phyloP scores from a whole-genome alignment of 2,888 invertebrate species.

The Trichacis sp. region DNA sequence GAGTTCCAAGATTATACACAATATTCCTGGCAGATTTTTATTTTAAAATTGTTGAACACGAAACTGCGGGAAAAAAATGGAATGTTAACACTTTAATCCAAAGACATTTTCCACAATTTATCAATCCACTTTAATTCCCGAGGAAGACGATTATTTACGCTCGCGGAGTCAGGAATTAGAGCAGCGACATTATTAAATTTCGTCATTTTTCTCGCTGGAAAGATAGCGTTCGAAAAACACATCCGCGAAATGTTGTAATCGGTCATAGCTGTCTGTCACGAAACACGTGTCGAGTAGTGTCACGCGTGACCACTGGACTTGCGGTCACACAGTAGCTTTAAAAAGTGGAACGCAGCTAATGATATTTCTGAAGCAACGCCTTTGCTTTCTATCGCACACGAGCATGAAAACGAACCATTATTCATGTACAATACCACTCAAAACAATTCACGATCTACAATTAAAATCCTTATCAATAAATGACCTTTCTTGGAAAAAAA shows the following conservation, averaged over 20 bases:
- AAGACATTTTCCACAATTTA: too few species aligned
- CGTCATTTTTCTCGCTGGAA: neutral
- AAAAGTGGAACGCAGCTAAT: slow-evolving; percentile 1
- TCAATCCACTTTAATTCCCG: neutral
- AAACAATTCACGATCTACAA: too few species aligned
- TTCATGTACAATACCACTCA: too few species aligned
- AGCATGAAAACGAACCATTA: slow-evolving; percentile 8
- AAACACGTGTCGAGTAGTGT: neutral
- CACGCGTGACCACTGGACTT: slow-evolving; percentile 5
- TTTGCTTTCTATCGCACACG: neutral
- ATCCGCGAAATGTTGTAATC: neutral
- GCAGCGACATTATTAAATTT: neutral
- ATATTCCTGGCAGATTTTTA: too few species aligned
- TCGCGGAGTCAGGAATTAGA: neutral
- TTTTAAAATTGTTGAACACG: too few species aligned
- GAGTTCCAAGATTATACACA: too few species aligned
- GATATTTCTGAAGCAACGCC: neutral
- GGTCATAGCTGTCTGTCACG: slow-evolving; percentile 1
- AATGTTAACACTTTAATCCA: too few species aligned
- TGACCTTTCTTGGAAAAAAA: too few species aligned
- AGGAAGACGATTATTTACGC: neutral
- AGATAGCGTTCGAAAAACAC: neutral
- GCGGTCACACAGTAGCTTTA: neutral
- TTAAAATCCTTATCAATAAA: too few species aligned
- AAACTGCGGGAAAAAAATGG: too few species aligned